Conservation (phyloP, 2,888 invertebrate genomes). For the Eupithecia inturbata region DNA sequence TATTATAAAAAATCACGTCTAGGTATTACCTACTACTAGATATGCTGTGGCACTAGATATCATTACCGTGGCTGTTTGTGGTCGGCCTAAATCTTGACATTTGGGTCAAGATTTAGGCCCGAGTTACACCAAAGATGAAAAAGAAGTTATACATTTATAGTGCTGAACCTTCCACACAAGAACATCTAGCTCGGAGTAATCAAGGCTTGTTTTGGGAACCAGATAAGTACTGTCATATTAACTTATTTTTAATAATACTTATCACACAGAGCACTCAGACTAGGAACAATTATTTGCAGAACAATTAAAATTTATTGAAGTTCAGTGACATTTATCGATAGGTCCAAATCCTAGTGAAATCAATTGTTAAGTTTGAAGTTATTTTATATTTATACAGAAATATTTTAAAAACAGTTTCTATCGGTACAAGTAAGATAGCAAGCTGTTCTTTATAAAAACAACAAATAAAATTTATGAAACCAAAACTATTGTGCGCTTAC, state of each 20-base stretch:
- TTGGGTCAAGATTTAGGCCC: background rate
- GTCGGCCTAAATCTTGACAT: no score
- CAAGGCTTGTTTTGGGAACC: background rate
- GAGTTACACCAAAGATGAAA: background rate
- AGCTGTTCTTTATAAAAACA: background rate
- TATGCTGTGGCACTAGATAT: background rate
- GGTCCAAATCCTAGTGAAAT: no score
- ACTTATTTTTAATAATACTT: background rate
- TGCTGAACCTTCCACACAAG: background rate
- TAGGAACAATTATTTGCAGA: background rate
- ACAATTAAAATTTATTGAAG: background rate
- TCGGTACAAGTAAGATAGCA: background rate
- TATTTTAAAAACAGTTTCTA: no score
- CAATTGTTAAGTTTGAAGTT: no score
- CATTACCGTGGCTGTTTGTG: no score
- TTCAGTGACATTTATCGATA: background rate
- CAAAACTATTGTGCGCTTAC: no score
- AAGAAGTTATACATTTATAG: background rate
- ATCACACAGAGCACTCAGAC: background rate
- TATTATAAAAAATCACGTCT: background rate
- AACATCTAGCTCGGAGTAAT: background rate
- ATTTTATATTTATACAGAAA: background rate
- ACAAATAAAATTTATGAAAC: background rate
- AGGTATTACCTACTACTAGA: background rate
- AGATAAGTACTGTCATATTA: background rate